phyloP scores from a whole-genome alignment of 2,113 vertebrate genomes.

The Forbesichthys papilliferus region DNA sequence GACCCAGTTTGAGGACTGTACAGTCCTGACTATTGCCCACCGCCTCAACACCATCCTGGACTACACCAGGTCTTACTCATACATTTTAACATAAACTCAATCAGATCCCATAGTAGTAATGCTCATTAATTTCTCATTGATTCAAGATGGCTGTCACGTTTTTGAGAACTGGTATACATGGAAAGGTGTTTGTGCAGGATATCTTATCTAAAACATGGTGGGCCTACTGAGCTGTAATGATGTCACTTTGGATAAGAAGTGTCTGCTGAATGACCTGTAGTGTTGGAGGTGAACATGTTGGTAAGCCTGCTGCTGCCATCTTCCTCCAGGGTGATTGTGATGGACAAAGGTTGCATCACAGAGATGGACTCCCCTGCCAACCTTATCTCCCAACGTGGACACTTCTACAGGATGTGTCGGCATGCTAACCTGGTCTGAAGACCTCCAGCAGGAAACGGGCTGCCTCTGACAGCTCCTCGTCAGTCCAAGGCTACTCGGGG shows the following conservation, averaged over 20 bases:
- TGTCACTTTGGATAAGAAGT: too few relatives aligned
- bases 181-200: too few relatives aligned
- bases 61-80: constrained; percentile 75
- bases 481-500: not conserved
- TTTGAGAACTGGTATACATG: too few relatives aligned
- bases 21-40: constrained; percentile 85
- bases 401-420: constrained; percentile 82
- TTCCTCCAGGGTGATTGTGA: constrained; percentile 81
- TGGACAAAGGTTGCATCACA: constrained; percentile 80
- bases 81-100: too few relatives aligned
- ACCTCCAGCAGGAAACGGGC: not conserved
- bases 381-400: constrained; percentile 76
- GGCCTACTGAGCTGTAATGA: too few relatives aligned
- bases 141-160: too few relatives aligned
- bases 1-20: constrained; percentile 79
- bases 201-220: too few relatives aligned
- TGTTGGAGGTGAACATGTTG: too few relatives aligned
- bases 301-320: not conserved
- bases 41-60: constrained; percentile 82
- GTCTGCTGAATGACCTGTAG: too few relatives aligned
- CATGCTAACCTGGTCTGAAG: constrained; percentile 81
- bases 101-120: too few relatives aligned
- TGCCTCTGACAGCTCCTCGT: not conserved
- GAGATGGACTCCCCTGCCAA: constrained; percentile 81
- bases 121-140: too few relatives aligned